Evolutionary conservation across 2,888 invertebrate genomes (phyloP).

Genomic region (Drosophila crucigera): DNA sequence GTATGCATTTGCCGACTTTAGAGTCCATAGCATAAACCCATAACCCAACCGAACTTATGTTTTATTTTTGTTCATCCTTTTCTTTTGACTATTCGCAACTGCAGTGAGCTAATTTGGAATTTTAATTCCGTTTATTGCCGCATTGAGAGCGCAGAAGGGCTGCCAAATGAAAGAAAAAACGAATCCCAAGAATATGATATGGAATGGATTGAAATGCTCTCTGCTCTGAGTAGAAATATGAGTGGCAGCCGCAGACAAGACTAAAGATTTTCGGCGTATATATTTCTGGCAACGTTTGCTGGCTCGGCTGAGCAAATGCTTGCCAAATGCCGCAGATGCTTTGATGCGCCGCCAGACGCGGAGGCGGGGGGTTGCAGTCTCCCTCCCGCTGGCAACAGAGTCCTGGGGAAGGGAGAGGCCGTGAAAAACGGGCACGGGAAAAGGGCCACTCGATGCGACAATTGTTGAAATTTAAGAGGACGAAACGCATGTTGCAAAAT

Average conservation of each 20-base stretch:
- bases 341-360: constrained; percentile 52
- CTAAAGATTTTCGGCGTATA: constrained; percentile 29
- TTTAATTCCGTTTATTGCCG: constrained; percentile 79
- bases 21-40: constrained; percentile 12
- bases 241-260: constrained; percentile 61
- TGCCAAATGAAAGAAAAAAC: constrained; percentile 58
- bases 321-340: constrained; percentile 70
- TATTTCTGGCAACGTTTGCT: constrained; percentile 43
- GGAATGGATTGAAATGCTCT: constrained; percentile 16
- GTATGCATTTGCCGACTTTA: not conserved
- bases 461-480: constrained; percentile 77
- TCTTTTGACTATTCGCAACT: constrained; percentile 47
- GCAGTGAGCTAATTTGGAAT: constrained; percentile 72
- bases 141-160: constrained; percentile 55
- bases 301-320: constrained; percentile 28
- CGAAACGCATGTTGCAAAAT: constrained; percentile 77
- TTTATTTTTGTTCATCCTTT: constrained; percentile 9
- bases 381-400: constrained; percentile 26
- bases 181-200: constrained; percentile 24
- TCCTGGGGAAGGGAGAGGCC: not conserved
- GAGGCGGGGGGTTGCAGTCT: constrained; percentile 10
- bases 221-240: constrained; percentile 41
- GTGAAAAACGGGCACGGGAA: not conserved
- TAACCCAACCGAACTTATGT: constrained; percentile 1
- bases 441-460: constrained; percentile 55